Conservation (phyloP, 2,113 vertebrate genomes). For the Australoheros scitulus region DNA sequence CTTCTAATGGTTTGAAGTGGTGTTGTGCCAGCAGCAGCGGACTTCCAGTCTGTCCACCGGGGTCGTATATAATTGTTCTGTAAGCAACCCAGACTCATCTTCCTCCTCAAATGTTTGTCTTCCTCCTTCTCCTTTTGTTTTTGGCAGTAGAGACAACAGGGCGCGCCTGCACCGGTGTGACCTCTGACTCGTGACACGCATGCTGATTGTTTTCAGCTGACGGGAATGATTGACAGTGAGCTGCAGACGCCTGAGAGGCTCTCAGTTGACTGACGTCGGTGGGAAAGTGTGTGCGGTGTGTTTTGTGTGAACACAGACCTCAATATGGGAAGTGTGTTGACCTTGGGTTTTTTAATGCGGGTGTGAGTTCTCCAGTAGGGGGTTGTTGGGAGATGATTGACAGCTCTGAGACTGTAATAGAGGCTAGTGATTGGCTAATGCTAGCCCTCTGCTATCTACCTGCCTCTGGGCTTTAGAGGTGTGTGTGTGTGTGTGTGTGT, state of each 20-base stretch:
- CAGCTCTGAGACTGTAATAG: slow-evolving; percentile 30
- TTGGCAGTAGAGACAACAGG: too few relatives aligned
- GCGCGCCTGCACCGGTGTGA: slow-evolving; percentile 1
- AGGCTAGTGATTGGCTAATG: background rate
- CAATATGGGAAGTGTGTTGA: slow-evolving; percentile 6
- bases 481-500: background rate
- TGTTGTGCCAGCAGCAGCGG: background rate
- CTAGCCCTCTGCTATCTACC: slow-evolving; percentile 15
- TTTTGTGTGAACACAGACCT: background rate
- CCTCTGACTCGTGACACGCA: slow-evolving; percentile 7
- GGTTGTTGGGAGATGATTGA: slow-evolving; percentile 35
- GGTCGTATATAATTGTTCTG: rapidly evolving
- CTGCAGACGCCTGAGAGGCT: background rate
- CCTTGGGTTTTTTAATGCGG: background rate
- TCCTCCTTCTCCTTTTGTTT: background rate
- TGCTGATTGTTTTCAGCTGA: background rate
- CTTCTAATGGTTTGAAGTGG: background rate
- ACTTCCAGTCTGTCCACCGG: background rate
- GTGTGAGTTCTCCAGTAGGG: background rate
- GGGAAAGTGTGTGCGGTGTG: background rate
- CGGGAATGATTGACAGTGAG: background rate
- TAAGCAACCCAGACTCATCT: background rate
- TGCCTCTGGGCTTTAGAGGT: background rate
- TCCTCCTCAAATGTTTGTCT: too few relatives aligned
- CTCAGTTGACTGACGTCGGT: background rate